Evolutionary conservation across 2,113 vertebrate genomes (phyloP), one percentile per base, ranked within the genome.

Genomic region (Laterallus jamaicensis): DNA sequence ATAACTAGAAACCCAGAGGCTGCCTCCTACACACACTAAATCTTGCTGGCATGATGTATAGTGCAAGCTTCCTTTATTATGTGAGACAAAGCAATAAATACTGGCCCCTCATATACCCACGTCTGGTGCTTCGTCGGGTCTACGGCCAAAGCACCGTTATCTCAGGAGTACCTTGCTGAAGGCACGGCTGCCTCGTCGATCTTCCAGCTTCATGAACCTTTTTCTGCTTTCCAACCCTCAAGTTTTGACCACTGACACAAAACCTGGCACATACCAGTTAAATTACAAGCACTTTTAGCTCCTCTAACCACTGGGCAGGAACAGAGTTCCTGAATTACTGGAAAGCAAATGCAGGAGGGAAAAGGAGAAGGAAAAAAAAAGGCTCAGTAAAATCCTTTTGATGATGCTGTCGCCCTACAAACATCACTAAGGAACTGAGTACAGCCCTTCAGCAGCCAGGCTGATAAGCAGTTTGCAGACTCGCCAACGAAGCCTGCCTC

Each of bases 81-180:
- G 18, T 59, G 31, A 90, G 90, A 67, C 29, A 77, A 50, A 68
- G 64, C 79, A 74, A 77, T 94, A 94, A 95, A 94, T 81, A 64
- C 15, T 28, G 54, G 28, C 60, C 80, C 94, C 39, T 32, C 92
- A 39, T 64, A 82, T 69, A 69, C 16, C 87, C 52, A 78, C 28
- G 29, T 68, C 52, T n/a, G 50, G 42, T 16, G n/a, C 25, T 94
- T 12, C 82, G 64, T 81, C 21, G 15, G 16, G n/a, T 56, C 75
- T 37, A 26, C 76, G 86, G 86, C 69, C 90, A 58, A 49, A 54
- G 67, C 15, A 2, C 73, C 68, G 69, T 26, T 79, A 63, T 78
- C 91, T n/a, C 49, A 28, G 78, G 69, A 82, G 70, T 15, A 15
- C 49, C 60, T 42, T 2, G 0, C 11, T 24, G 59, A 76, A 54